Conservation (phyloP, 2,113 vertebrate genomes). For the Cnemophilus loriae region DNA sequence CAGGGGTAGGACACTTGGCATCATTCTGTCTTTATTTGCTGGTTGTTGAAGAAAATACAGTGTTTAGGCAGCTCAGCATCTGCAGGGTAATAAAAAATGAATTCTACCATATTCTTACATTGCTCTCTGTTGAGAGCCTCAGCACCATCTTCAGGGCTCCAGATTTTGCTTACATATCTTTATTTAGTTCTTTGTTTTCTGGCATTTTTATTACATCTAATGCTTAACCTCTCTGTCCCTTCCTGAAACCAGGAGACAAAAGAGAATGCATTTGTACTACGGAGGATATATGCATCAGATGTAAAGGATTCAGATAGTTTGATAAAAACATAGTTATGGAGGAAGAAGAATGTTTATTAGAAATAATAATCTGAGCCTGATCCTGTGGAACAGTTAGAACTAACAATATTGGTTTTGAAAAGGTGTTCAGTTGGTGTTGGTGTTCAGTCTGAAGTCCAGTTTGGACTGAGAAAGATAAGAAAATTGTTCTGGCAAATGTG, state of each 20-base stretch:
- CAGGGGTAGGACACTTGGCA: neutral
- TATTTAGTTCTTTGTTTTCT: neutral
- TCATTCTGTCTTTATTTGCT: neutral
- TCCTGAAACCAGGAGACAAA: neutral
- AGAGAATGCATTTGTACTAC: accelerated
- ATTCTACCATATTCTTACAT: neutral
- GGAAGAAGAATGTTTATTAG: neutral
- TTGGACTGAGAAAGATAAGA: neutral
- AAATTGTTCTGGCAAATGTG: neutral
- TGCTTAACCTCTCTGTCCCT: neutral
- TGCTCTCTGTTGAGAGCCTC: neutral
- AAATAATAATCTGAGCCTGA: neutral
- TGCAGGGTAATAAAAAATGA: neutral
- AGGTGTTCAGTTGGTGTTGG: neutral
- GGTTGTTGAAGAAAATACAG: neutral
- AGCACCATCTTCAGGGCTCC: neutral
- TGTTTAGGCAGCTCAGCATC: neutral
- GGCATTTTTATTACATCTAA: neutral
- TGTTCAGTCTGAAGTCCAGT: neutral
- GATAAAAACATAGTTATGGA: neutral
- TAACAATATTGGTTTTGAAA: neutral
- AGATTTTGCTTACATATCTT: neutral
- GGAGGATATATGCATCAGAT: neutral
- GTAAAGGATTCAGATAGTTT: neutral
- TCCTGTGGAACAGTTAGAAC: neutral